Base-by-base conservation (phyloP, 2,888 invertebrate genomes). In the Nineta flava region DNA sequence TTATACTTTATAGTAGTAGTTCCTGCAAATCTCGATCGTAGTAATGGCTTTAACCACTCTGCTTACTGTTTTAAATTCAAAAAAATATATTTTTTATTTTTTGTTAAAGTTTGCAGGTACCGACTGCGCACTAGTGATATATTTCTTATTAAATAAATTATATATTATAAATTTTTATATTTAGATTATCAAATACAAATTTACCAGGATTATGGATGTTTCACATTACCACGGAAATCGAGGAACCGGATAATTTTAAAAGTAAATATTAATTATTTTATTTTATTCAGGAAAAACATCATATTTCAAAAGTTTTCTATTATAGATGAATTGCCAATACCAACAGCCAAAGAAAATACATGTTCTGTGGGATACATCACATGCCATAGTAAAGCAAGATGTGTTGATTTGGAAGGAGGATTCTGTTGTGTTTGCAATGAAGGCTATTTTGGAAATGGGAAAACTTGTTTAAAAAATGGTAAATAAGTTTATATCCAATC, bases 381-480 rank as follows among this genome's bases (percentile, higher is more conserved):
- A 42, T 96, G 95, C 61, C 87, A 92, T 62, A 75, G 77, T 42
- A 78, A 84, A 58, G 91, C 92, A 0, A 73, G 73, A 49, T 96
- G 95, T 64, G 70, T 80, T 6, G 93, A 96, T 64, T 84, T 83
- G 60, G 73, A 77, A 47, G 73, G 74, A 32, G 95, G 95, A 9
- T 93, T 85, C 63, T 97, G 96, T 62, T 99, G 97, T 64, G 72
- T 77, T 54, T 97, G 97, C 63, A 73, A 77, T 35, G 68, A 75
- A n/a, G 86, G 85, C 6, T 91, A 72, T 67, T 93, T 87, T 62
- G 97, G 97, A 53, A 97, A 97, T 63, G 97, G 97, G 49, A 79
- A 79, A 62, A 81, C 81, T 48, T 97, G 97, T 62, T 76, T 96
- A 51, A 83, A 83, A 64, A 77, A 82, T 62, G 79, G 83, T 74